Evolutionary conservation across 2,797 vertebrate species (phyloP), one percentile per base, ranked within the genome.

Genomic region (Pseudopleuronectes americanus): DNA sequence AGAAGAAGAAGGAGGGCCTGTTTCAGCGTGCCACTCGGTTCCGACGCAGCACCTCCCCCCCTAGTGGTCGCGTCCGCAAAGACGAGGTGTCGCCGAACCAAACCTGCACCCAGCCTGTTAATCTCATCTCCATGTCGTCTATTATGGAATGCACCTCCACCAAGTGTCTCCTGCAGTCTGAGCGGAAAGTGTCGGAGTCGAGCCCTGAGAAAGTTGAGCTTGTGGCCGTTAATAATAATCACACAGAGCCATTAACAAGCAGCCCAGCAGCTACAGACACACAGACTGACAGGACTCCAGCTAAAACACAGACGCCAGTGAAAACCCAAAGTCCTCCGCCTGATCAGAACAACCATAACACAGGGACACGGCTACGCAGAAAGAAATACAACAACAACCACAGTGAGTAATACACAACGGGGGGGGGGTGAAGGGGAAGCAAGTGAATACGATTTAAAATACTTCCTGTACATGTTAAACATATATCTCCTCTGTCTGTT

Each of bases 1-100:
- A 94, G 91, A 97, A 95, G 88, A 96, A 95, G 64, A 94, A 94
- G 23, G 96, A 98, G 64, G 95, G 95, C 4, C 78, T 96, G 70
- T 96, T 97, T 76, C 97, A 95, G 79, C 92, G 95, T 0, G 95
- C 95, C 2, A 94, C 96, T 0, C 93, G 95, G 28, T 95, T 96
- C 83, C 95, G 94, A 12, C 92, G 95, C 36, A 96, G 96, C 83
- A 90, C 95, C 69, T 96, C 95, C 1, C 94, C 96, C 0, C 94
- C 95, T 0, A 60, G 86, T 0, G 81, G 90, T 0, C 91, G 94
- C 0, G 5, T 93, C 12, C 89, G 88, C 36, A 95, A 93, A 56
- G 95, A 96, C 0, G 96, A 96, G 73, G 73, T 45, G 7, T n/a
- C 43, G 2, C 28, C 82, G 0, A 87, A 64, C 74, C 81, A 90